These are phyloP conservation scores for Yponomeuta evonymella DNA, from an alignment of 2,888 invertebrate species.

Conservation along the genomic window DNA sequence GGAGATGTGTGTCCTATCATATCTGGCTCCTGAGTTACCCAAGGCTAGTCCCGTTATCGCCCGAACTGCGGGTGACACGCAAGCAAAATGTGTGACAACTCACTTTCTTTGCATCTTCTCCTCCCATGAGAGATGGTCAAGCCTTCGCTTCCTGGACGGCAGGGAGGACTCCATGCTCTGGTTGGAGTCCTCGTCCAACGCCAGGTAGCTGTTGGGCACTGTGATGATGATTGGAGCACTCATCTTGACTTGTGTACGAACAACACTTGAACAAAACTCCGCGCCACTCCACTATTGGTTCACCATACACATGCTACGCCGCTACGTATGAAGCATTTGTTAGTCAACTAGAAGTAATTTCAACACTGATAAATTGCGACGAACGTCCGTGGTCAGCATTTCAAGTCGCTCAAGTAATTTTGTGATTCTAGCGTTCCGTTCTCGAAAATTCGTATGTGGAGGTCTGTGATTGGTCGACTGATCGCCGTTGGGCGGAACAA, in stretches of 20 bases:
- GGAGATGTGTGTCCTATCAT: too few relatives aligned
- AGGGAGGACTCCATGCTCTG: conserved; percentile 47
- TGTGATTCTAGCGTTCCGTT: conserved; percentile 28
- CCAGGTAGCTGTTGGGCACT: conserved; percentile 66
- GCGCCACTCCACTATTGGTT: conserved; percentile 40
- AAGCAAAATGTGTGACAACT: conserved; percentile 53
- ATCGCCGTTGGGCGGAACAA: conserved; percentile 36
- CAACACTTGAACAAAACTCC: conserved; percentile 31
- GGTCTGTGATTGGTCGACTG: conserved; percentile 43
- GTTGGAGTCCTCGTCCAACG: conserved; percentile 47
- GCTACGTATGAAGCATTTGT: conserved; percentile 35
- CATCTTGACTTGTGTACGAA: conserved; percentile 39
- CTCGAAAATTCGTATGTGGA: conserved; percentile 56
- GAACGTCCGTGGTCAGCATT: conserved; percentile 59
- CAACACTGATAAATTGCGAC: conserved; percentile 35
- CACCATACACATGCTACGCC: conserved; percentile 48
- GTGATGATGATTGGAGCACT: conserved; percentile 72
- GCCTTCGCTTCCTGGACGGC: conserved; percentile 79
- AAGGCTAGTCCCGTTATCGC: conserved; percentile 24
- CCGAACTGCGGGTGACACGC: conserved; percentile 35
- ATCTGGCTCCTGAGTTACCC: too few relatives aligned
- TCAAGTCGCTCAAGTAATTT: conserved; percentile 49
- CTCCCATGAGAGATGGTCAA: conserved; percentile 90
- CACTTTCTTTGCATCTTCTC: conserved; percentile 92
- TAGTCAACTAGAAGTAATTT: conserved; percentile 47